Evolutionary conservation across 2,797 vertebrate species (phyloP), one percentile per base, ranked within the genome.

Genomic region (Micropoecilia bifurca): DNA sequence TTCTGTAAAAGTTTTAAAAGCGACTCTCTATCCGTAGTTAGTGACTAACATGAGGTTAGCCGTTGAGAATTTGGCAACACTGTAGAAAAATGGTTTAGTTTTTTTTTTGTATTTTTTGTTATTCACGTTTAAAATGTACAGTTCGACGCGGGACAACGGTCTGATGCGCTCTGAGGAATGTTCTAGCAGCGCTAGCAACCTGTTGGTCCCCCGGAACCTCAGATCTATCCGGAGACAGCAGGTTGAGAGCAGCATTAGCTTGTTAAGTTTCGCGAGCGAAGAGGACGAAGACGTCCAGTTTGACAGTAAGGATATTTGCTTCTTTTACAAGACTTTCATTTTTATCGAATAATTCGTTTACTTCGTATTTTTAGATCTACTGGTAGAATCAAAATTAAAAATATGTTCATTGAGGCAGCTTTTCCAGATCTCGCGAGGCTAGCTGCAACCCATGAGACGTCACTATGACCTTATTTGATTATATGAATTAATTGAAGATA

Each of bases 211-310:
- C 30, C 79, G 76, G 33, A 81, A 45, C 39, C 14, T 85, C 5
- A 75, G 33, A 76, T 6, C 71, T 43, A 59, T 50, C 46, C 53
- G 53, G 55, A 85, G 30, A 43, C 84, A 66, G 1, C 84, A 77
- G 33, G 39, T 36, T 0, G 82, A 81, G 3, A 76, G 39, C 46
- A 80, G 22, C 16, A 2, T 73, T 0, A 87, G 71, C 45, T 71
- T 95, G 61, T 85, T 93, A 45, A 86, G 47, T 74, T 78, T 93
- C 22, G 87, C 88, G 0, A 85, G 76, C 57, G 90, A 94, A 45
- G 95, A 96, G 25, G 92, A 93, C 75, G 95, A 95, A 1, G 93
- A 95, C 1, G 90, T 95, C 59, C 90, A 92, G 59, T 96, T 96
- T 92, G 96, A 96, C 91, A 95, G 96, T 96, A 92, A 95, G 95